Evolutionary conservation across 2,888 invertebrate species (phyloP).

Genomic region (Diadegma fenestrale): DNA sequence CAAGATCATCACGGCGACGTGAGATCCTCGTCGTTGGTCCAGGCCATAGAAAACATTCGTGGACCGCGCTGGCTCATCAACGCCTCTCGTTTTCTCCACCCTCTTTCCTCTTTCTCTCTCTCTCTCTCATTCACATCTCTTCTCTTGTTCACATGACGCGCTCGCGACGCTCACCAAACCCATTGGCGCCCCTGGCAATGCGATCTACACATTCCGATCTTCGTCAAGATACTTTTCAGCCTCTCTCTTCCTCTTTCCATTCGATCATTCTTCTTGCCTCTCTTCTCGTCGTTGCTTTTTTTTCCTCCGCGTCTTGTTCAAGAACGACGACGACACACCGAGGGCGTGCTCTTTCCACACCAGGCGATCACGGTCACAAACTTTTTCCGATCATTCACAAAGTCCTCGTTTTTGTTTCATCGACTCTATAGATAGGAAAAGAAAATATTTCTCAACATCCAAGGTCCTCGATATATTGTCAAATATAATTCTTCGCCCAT

Average conservation of each 20-base stretch:
- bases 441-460: neutral
- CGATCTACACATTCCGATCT: constrained; percentile 82
- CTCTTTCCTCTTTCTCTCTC: constrained; percentile 29
- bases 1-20: constrained; percentile 56
- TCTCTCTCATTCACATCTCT: constrained; percentile 13
- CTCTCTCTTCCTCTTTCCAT: constrained; percentile 33
- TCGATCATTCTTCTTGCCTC: neutral
- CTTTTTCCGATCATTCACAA: constrained; percentile 47
- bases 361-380: constrained; percentile 44
- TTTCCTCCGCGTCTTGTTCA: constrained; percentile 52
- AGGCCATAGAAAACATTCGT: constrained; percentile 81
- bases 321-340: constrained; percentile 58
- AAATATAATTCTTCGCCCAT: neutral
- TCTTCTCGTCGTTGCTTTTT: neutral
- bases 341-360: constrained; percentile 58
- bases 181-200: constrained; percentile 82
- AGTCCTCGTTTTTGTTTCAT: neutral
- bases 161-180: constrained; percentile 69
- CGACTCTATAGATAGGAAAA: neutral
- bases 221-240: constrained; percentile 70
- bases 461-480: neutral
- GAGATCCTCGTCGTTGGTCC: constrained; percentile 42
- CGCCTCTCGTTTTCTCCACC: constrained; percentile 75
- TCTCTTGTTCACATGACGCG: constrained; percentile 59
- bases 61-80: constrained; percentile 82